Percentiles rank a stretch among this genome's conserved stretches.
These are phyloP conservation scores for Discoglossus pictus DNA, from an alignment of 2,797 vertebrate genomes.

Conservation along the genomic window DNA sequence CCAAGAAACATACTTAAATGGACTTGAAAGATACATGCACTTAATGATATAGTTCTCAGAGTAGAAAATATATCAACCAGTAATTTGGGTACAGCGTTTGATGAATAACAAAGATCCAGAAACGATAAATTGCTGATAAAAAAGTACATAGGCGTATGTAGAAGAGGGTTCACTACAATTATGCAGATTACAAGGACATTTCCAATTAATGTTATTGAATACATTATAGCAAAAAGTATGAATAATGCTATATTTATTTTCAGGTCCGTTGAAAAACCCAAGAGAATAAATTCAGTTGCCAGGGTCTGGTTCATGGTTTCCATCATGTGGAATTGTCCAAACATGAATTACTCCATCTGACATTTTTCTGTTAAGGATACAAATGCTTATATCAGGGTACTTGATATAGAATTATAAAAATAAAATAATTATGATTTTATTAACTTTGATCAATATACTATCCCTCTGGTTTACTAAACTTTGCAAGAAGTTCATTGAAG, in stretches of 20 bases:
- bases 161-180: slow-evolving; percentile 27
- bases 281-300: slow-evolving; percentile 50
- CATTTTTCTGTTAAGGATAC: too few species aligned
- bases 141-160: slow-evolving; percentile 57
- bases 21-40: slow-evolving; percentile 54
- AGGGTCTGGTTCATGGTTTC: slow-evolving; percentile 38
- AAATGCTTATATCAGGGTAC: too few species aligned
- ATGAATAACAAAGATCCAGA: slow-evolving; percentile 55
- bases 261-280: slow-evolving; percentile 54
- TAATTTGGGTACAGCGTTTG: slow-evolving; percentile 55
- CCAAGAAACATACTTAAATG: slow-evolving; percentile 53
- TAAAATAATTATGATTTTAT: too few species aligned
- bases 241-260: slow-evolving; percentile 53
- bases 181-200: slow-evolving; percentile 53
- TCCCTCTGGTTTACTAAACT: too few species aligned
- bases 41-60: slow-evolving; percentile 49
- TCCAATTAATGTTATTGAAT: slow-evolving; percentile 51
- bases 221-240: slow-evolving; percentile 36
- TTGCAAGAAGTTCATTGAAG: too few species aligned
- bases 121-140: slow-evolving; percentile 55
- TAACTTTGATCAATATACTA: too few species aligned
- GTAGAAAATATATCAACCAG: slow-evolving; percentile 51
- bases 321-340: too few species aligned
- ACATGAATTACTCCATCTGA: too few species aligned
- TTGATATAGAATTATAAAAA: too few species aligned